Evolutionary conservation across 2,113 vertebrate species (phyloP), one percentile per base, ranked within the genome.

Genomic region (Hippoglossus stenolepis): DNA sequence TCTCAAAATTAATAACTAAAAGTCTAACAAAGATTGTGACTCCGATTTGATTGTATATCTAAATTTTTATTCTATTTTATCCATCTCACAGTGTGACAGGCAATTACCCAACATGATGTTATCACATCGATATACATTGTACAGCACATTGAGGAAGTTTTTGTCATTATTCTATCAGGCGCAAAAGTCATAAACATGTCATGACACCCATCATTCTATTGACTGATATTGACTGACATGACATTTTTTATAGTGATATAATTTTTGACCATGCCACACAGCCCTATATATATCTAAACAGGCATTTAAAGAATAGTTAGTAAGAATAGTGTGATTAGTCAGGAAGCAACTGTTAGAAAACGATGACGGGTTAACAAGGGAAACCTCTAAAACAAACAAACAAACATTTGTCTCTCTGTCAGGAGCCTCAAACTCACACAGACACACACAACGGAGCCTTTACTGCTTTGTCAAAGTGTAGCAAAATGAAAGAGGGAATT

Each of bases 321-420:
- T 87, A 10, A 67, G 53, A 85, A 75, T 0, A 66, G 28, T 61
- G 56, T 13, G 24, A 75, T 87, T 90, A 85, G 80, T 59, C 49
- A 75, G 54, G 54, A 70, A 85, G 87, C 82, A 84, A 63, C 43
- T 76, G 88, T 84, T 90, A 77, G 65, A 88, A 77, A 74, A 83
- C 45, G 73, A 72, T 45, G 74, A 67, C 60, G 73, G 78, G 63
- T 78, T 82, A 86, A 75, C 70, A 57, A 65, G 40, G 18, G 53
- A 72, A 77, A 65, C 13, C n/a, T 58, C 15, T 51, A 35, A 62
- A 59, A 74, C 35, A 79, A 43, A 43, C n/a, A 54, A n/a, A 71
- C 45, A 84, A 60, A 64, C 40, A 65, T 15, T 23, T 43, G 21
- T 65, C 7, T 73, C 9, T 45, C 5, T 73, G 13, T 53, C 23